phyloP scores from a whole-genome alignment of 2,888 invertebrate genomes.

The Linhomoeus sp. region DNA sequence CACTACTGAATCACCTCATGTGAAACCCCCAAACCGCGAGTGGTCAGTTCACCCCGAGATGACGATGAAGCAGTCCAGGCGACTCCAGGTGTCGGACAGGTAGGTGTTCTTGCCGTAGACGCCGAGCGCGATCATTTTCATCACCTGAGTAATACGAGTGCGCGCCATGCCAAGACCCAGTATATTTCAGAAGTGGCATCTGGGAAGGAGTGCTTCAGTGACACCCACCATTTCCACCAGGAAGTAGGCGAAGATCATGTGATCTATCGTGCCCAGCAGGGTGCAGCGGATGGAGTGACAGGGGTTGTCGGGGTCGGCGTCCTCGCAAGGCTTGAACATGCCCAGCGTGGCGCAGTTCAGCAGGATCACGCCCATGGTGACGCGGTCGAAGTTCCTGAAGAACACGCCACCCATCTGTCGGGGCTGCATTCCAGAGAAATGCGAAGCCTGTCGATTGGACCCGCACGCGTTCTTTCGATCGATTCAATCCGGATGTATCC shows the following conservation, averaged over 20 bases:
- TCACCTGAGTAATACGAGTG: constrained; percentile 37
- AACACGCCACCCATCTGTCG: too few species aligned
- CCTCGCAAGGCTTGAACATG: constrained; percentile 94
- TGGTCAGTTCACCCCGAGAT: constrained; percentile 52
- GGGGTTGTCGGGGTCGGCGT: constrained; percentile 52
- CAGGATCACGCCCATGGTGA: constrained; percentile 92
- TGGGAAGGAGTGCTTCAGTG: too few species aligned
- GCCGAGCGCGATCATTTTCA: constrained; percentile 97
- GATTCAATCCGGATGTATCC: too few species aligned
- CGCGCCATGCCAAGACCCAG: too few species aligned
- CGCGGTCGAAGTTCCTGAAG: constrained; percentile 85
- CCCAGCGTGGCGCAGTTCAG: constrained; percentile 95
- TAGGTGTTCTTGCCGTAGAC: constrained; percentile 72
- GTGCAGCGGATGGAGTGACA: constrained; percentile 42
- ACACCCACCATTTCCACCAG: constrained; percentile 62
- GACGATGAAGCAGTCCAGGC: constrained; percentile 92
- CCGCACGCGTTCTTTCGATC: too few species aligned
- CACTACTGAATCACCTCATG: neutral
- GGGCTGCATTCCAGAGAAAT: too few species aligned
- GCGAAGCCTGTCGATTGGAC: too few species aligned
- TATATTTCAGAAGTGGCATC: too few species aligned
- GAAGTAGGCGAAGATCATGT: constrained; percentile 84
- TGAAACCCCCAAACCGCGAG: neutral
- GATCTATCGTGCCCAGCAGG: constrained; percentile 65
- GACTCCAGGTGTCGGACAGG: constrained; percentile 94